A percentile compares a stretch with the other conserved stretches of the same genome.
Conservation (phyloP, 64 coral and sea anemone genomes). For the Platygyra sinensis region DNA sequence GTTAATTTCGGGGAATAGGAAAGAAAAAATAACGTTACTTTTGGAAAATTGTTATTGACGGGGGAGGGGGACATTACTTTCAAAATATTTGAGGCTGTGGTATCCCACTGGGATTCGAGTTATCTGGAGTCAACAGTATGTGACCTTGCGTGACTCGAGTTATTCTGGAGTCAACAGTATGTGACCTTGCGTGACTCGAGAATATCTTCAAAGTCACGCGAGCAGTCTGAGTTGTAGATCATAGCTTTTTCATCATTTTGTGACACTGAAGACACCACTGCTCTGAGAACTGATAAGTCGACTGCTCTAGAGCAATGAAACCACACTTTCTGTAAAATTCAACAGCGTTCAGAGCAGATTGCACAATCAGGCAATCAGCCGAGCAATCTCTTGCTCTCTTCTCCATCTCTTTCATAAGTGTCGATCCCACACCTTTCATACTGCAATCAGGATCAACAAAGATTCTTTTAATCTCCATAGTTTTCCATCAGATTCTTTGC, state of each 20-base stretch:
- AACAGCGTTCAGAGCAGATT: constrained; percentile 54
- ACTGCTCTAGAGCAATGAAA: neutral
- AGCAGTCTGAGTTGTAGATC: neutral
- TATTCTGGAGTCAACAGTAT: too few relatives aligned
- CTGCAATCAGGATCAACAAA: constrained; percentile 54
- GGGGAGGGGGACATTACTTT: too few relatives aligned
- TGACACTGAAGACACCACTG: constrained; percentile 19
- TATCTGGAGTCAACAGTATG: too few relatives aligned
- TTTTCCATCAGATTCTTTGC: constrained; percentile 13
- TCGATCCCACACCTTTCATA: constrained; percentile 27
- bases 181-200: neutral
- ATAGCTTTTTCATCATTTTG: constrained; percentile 22
- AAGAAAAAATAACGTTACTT: too few relatives aligned
- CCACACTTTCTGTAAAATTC: constrained; percentile 50
- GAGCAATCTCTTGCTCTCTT: constrained; percentile 7
- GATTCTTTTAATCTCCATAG: constrained; percentile 15
- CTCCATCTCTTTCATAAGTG: constrained; percentile 33
- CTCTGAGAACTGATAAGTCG: constrained; percentile 4
- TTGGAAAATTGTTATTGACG: too few relatives aligned
- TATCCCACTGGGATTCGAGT: too few relatives aligned
- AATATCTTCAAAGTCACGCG: neutral
- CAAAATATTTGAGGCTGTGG: too few relatives aligned
- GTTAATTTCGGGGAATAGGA: too few relatives aligned
- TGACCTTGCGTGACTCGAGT: too few relatives aligned
- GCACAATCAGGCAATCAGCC: neutral